Conservation (phyloP, 2,888 invertebrate genomes). For the Petrolisthes cinctipes region DNA sequence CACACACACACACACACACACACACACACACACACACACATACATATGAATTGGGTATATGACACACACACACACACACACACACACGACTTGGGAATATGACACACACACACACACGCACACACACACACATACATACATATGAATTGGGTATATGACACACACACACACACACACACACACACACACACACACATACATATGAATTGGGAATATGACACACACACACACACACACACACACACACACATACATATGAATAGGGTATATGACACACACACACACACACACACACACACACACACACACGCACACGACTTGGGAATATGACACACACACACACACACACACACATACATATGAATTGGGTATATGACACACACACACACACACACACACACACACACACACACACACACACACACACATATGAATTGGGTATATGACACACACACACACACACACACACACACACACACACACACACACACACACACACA, state of each 20-base stretch:
- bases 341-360: not conserved
- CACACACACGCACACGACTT: not conserved
- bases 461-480: not conserved
- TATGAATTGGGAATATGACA: not conserved
- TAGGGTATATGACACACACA: not conserved
- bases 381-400: not conserved
- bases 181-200: not conserved
- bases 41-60: not conserved
- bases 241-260: not conserved
- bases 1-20: conserved; percentile 9
- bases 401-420: not conserved
- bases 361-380: not conserved
- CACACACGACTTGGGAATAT: not conserved
- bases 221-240: not conserved
- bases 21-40: not conserved
- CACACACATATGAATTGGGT: not conserved
- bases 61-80: not conserved
- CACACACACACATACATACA: not conserved
- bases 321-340: not conserved
- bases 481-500: not conserved
- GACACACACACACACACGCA: not conserved
- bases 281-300: not conserved
- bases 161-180: not conserved
- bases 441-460: not conserved
- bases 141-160: not conserved